phyloP scores from a whole-genome alignment of 92 coral and sea anemone species.

The Zoanthus sansibaricus region DNA sequence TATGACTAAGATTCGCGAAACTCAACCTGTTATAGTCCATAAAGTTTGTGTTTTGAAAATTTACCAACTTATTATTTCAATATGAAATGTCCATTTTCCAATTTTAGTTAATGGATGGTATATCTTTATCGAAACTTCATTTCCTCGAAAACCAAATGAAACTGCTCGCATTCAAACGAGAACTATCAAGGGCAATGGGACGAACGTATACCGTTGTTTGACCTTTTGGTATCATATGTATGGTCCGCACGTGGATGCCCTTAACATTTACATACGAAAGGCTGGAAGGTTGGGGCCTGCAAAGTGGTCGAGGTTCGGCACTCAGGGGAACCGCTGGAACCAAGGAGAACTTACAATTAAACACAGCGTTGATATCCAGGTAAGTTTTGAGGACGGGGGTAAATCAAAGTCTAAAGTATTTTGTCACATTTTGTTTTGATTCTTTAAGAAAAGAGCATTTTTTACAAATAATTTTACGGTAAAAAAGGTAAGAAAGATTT shows the following conservation, averaged over 20 bases:
- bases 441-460: too few species aligned
- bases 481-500: too few species aligned
- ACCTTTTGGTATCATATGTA: slow-evolving; percentile 98
- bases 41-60: too few species aligned
- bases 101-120: slow-evolving; percentile 86
- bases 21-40: too few species aligned
- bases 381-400: slow-evolving; percentile 17
- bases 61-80: not conserved
- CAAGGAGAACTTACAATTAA: slow-evolving; percentile 83
- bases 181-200: slow-evolving; percentile 73
- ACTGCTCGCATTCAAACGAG: slow-evolving; percentile 83
- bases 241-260: slow-evolving; percentile 88
- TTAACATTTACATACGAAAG: slow-evolving; percentile 69
- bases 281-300: slow-evolving; percentile 67
- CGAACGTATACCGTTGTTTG: slow-evolving; percentile 76
- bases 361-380: slow-evolving; percentile 65
- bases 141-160: slow-evolving; percentile 75
- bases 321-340: slow-evolving; percentile 88
- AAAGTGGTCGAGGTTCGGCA: slow-evolving; percentile 83
- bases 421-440: too few species aligned
- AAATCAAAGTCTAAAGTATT: too few species aligned
- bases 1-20: too few species aligned
- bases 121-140: slow-evolving; percentile 89
- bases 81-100: not conserved
- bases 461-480: too few species aligned